Evolutionary conservation across 2,797 vertebrate genomes (phyloP), one percentile per base, ranked within the genome.

Genomic region (Lagocephalus sceleratus): DNA sequence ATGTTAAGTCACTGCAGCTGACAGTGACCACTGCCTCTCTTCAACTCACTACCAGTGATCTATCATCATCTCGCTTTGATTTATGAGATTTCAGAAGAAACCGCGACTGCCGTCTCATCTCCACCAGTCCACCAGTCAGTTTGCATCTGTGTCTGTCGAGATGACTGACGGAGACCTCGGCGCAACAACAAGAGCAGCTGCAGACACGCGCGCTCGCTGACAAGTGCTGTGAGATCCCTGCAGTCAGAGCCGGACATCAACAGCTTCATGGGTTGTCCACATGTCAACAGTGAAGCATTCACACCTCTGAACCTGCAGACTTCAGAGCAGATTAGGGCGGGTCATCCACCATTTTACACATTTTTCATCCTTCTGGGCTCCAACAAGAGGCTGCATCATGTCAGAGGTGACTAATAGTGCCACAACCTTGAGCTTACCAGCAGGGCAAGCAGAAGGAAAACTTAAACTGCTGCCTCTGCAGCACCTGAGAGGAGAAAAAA

Each of bases 351-450:
- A 26, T 64, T 65, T 64, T 64, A 57, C 53, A 54, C 76, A 84
- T 78, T 77, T 70, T 62, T 51, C 53, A 67, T 77, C 79, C 85
- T 84, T 79, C 78, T 84, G 83, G 63, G 73, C 61, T 70, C 64
- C 72, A 77, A 84, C 58, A 68, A 52, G 65, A 68, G 68, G 73
- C 78, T 78, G 68, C 57, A 73, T 74, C 75, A 73, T 85, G 85
- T 88, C 83, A 87, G 78, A 85, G 83, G 83, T 85, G 82, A 85
- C 74, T 71, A 81, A 85, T 84, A 82, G 73, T 82, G 79, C 80
- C 78, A 78, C 35, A 70, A 68, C 67, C 73, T 63, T 65, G 56
- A 68, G 52, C 60, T 81, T 55, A 70, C 71, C 63, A 51, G 60
- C 5, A 25, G 66, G 53, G 23, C 49, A 20, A 26, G 60, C 54